phyloP scores from a whole-genome alignment of 2,888 invertebrate genomes.

The Odontocerum albicorne region DNA sequence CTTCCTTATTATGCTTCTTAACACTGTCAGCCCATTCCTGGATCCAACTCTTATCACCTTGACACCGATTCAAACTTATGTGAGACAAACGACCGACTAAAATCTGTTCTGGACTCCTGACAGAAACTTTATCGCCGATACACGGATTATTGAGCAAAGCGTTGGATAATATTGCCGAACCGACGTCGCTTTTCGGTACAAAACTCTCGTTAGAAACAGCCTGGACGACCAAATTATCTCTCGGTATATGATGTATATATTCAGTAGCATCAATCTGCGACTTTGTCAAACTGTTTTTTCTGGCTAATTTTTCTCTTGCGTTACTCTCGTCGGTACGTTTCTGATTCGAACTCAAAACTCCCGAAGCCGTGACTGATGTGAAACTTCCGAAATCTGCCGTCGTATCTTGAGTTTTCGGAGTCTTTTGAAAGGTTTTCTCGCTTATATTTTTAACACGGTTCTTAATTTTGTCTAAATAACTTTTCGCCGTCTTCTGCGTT shows the following conservation, averaged over 20 bases:
- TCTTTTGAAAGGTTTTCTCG: conserved; percentile 58
- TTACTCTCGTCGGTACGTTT: conserved; percentile 41
- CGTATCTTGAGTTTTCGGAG: conserved; percentile 47
- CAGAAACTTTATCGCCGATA: conserved; percentile 44
- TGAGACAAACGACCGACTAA: conserved; percentile 52
- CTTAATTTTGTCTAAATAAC: conserved; percentile 64
- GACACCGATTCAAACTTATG: conserved; percentile 54
- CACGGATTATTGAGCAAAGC: background rate
- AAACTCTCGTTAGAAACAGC: conserved; percentile 31
- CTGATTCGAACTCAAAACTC: conserved; percentile 62
- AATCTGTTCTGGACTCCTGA: conserved; percentile 44
- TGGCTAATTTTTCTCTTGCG: conserved; percentile 38
- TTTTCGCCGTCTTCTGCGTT: conserved; percentile 56
- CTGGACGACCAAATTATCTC: conserved; percentile 29
- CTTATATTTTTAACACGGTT: conserved; percentile 60
- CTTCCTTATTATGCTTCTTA: conserved; percentile 53
- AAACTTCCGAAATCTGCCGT: conserved; percentile 63
- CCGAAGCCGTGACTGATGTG: conserved; percentile 73
- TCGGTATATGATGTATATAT: conserved; percentile 52
- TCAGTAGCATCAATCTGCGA: conserved; percentile 70
- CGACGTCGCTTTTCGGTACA: conserved; percentile 24
- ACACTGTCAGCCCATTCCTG: conserved; percentile 68
- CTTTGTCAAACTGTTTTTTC: conserved; percentile 65
- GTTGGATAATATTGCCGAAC: conserved; percentile 6
- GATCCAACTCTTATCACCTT: conserved; percentile 61